Evolutionary conservation across 2,888 invertebrate genomes (phyloP), one percentile per base, ranked within the genome.

Genomic region (Helicoverpa assulta): DNA sequence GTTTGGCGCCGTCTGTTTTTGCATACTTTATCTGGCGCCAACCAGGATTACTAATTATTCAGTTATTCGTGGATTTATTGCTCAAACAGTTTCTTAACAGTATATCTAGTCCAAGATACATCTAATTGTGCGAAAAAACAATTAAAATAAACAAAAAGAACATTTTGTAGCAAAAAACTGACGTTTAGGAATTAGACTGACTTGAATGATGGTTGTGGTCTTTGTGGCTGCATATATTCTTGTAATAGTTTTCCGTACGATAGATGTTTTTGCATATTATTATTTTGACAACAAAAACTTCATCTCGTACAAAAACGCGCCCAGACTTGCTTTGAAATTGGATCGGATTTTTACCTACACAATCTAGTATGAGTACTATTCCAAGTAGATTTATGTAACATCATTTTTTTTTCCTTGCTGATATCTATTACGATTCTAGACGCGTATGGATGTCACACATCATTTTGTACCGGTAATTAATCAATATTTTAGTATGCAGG

Each of bases 1-100:
- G 54, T 51, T 59, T 64, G 55, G 63, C 72, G 43, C 52, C 37
- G 65, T 43, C 53, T 76, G 57, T 60, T 66, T 62, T 55, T 67
- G 65, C 56, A 66, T 68, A 70, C 60, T 64, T 78, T 62, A 61
- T 76, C 71, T 63, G 69, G 82, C 81, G 81, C 76, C 70, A 29
- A 67, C 21, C 21, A 61, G 43, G 61, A 62, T 52, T 73, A 58
- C 18, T 75, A 61, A 65, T 66, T 59, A 58, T 78, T 57, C 63
- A 16, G 62, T 43, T 55, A 29, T 53, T 50, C 40, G 40, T 33
- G 29, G 43, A 59, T 54, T 6, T 73, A 51, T 58, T 18, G 61
- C 33, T 18, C 40, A 10, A 26, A 43, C 33, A 10, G 43, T 59
- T 75, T 59, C 59, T 29, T 8, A 56, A 37, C n/a, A 33, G 19